Conservation (phyloP, 2,113 vertebrate species). For the Ictalurus punctatus region DNA sequence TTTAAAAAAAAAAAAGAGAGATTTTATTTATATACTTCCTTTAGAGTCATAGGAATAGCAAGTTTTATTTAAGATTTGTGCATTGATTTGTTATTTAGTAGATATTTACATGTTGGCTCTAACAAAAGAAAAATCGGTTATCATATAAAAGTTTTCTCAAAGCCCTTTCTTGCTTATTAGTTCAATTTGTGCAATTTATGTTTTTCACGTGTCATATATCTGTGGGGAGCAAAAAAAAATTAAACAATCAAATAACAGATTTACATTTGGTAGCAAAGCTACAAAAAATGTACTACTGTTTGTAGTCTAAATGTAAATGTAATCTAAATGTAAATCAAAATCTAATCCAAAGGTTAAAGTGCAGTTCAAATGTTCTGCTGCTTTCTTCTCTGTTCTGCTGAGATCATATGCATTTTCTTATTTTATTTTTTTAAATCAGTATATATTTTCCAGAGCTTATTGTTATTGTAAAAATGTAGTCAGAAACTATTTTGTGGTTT, state of each 20-base stretch:
- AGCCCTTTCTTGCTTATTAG: not conserved
- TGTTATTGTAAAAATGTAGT: slow-evolving; percentile 68
- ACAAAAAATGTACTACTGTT: not conserved
- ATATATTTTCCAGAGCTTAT: slow-evolving; percentile 56
- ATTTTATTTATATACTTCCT: not conserved
- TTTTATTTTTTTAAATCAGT: slow-evolving; percentile 27
- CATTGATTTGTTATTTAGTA: not conserved
- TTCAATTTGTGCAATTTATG: not conserved
- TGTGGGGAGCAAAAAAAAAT: not conserved
- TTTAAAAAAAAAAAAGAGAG: not conserved
- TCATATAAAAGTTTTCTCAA: not conserved
- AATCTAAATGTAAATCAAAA: slow-evolving; percentile 7
- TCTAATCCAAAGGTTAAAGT: slow-evolving; percentile 13
- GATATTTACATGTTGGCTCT: not conserved
- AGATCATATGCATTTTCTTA: not conserved
- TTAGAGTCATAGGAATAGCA: not conserved
- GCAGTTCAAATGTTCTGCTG: not conserved
- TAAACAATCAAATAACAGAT: not conserved
- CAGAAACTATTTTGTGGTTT: not conserved
- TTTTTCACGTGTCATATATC: not conserved
- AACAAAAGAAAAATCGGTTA: not conserved
- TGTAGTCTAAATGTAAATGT: slow-evolving; percentile 7
- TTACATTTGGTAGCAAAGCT: not conserved
- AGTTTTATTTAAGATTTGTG: not conserved
- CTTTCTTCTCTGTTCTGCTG: slow-evolving; percentile 17